phyloP scores from a whole-genome alignment of 92 coral and sea anemone genomes.

The Paragorgia papillata region DNA sequence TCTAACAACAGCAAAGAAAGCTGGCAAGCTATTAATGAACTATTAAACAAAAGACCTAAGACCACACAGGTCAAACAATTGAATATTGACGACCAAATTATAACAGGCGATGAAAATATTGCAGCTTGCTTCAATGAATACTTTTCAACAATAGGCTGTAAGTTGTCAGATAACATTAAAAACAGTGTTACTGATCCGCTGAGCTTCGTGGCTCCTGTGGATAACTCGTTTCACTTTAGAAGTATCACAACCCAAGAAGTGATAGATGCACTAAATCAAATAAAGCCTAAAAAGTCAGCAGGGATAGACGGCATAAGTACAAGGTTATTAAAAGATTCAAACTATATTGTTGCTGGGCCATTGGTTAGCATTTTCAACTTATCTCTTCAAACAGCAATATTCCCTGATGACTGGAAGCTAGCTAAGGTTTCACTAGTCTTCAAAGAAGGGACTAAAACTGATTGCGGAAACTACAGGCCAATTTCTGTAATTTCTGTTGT shows the following conservation, averaged over 20 bases:
- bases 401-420: constrained; percentile 52
- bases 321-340: neutral
- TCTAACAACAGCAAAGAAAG: constrained; percentile 5
- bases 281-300: neutral
- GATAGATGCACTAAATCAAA: neutral
- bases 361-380: constrained; percentile 12
- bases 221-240: neutral
- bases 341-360: neutral
- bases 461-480: constrained; percentile 38
- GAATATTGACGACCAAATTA: neutral
- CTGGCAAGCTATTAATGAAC: constrained; percentile 26
- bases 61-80: constrained; percentile 4
- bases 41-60: constrained; percentile 9
- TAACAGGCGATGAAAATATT: constrained; percentile 4
- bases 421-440: constrained; percentile 47
- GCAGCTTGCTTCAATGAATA: constrained; percentile 6
- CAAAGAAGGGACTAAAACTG: constrained; percentile 38
- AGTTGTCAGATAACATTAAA: neutral
- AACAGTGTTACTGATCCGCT: neutral
- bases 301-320: neutral
- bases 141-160: constrained; percentile 4
- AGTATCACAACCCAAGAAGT: neutral
- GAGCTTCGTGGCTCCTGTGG: neutral
- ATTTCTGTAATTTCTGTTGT: constrained; percentile 35
- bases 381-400: constrained; percentile 41